phyloP scores from a whole-genome alignment of 1,140 invertebrate genomes.

The Pogonomyrmex californicus region DNA sequence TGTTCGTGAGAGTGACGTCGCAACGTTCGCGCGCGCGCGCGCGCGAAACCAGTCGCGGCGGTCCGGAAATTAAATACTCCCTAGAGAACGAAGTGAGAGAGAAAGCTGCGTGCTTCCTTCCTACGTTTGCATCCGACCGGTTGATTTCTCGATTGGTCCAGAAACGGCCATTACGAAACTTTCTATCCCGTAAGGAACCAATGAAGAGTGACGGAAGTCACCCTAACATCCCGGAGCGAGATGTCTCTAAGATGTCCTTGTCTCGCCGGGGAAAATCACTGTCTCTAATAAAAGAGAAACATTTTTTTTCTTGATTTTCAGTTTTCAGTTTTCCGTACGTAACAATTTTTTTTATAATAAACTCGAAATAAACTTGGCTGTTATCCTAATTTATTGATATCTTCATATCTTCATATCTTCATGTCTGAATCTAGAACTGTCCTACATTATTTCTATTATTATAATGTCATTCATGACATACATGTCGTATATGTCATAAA shows the following conservation, averaged over 20 bases:
- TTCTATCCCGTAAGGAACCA: not conserved
- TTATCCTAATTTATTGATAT: not conserved
- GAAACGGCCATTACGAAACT: constrained; percentile 28
- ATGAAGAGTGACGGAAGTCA: constrained; percentile 15
- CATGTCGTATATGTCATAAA: too few relatives aligned
- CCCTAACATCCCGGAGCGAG: not conserved
- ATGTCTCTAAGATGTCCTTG: not conserved
- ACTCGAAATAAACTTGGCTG: not conserved
- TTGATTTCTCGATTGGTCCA: constrained; percentile 20
- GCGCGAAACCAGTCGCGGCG: constrained; percentile 25
- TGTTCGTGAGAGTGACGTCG: constrained; percentile 69
- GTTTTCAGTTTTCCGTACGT: not conserved
- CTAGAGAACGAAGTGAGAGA: constrained; percentile 68
- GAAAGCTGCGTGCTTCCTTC: not conserved
- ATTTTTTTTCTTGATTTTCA: too few relatives aligned
- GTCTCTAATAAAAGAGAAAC: not conserved
- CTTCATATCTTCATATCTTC: not conserved
- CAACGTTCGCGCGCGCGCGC: constrained; percentile 20
- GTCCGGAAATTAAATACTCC: constrained; percentile 82
- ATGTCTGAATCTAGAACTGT: not conserved
- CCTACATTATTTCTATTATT: not conserved
- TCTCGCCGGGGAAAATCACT: constrained; percentile 13
- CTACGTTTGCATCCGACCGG: constrained; percentile 27
- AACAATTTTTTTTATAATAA: constrained; percentile 29
- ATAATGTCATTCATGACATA: too few relatives aligned